Conservation (phyloP, 2,888 invertebrate species). For the Dromius quadrimaculatus region DNA sequence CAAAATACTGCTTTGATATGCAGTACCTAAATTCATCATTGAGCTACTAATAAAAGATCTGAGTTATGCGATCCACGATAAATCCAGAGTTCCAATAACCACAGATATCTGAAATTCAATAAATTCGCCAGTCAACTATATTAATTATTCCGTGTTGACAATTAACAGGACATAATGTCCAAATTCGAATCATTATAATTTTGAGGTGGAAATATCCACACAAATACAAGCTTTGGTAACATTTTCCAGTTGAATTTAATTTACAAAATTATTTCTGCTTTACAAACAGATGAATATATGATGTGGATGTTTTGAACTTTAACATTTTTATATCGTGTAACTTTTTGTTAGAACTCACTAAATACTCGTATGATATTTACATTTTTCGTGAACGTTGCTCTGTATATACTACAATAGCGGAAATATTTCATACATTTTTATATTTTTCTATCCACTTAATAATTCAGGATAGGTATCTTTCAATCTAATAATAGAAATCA, state of each 20-base stretch:
- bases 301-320: not conserved
- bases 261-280: too few species aligned
- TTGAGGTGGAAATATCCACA: too few species aligned
- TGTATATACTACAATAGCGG: not conserved
- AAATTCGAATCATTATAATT: too few species aligned
- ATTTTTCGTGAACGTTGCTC: too few species aligned
- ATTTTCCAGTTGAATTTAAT: too few species aligned
- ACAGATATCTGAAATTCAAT: constrained; percentile 1
- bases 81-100: not conserved
- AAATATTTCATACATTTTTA: constrained; percentile 1
- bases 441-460: not conserved
- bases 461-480: too few species aligned
- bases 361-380: not conserved
- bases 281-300: not conserved
- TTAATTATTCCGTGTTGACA: not conserved
- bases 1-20: too few species aligned
- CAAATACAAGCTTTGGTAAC: too few species aligned
- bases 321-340: constrained; percentile 6
- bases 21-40: too few species aligned
- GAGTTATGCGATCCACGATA: not conserved
- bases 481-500: too few species aligned
- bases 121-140: not conserved
- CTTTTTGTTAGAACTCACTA: not conserved
- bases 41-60: too few species aligned
- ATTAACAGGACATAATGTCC: too few species aligned